Evolutionary conservation across 2,113 vertebrate species (phyloP).

Genomic region (Paraplagusia blochii): DNA sequence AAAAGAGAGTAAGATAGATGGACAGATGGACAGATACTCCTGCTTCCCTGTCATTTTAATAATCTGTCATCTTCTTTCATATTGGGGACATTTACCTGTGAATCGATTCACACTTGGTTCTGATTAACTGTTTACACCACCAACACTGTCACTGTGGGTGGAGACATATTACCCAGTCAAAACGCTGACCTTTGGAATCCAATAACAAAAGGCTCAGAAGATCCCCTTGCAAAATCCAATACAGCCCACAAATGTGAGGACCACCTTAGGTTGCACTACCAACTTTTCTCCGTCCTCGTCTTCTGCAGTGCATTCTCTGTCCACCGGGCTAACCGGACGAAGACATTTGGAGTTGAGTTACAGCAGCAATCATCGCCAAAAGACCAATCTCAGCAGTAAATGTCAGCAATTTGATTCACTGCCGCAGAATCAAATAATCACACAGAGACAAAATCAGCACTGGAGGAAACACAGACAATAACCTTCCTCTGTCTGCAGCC

Average conservation of each 20-base stretch:
- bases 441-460: constrained; percentile 8
- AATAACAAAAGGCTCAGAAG: too few relatives aligned
- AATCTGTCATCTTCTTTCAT: too few relatives aligned
- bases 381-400: constrained; percentile 9
- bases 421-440: constrained; percentile 23
- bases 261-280: too few relatives aligned
- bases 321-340: not conserved
- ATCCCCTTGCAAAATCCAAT: too few relatives aligned
- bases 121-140: too few relatives aligned
- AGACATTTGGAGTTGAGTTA: constrained; percentile 1
- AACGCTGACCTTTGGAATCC: too few relatives aligned
- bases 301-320: not conserved
- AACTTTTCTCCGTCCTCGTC: not conserved
- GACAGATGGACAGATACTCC: not conserved
- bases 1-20: not conserved
- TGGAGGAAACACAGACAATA: constrained; percentile 16
- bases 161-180: too few relatives aligned
- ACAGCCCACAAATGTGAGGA: too few relatives aligned
- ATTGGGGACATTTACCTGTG: too few relatives aligned
- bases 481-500: constrained; percentile 30
- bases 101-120: too few relatives aligned
- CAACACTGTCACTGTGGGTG: too few relatives aligned
- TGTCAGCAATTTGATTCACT: constrained; percentile 17
- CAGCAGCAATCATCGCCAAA: constrained; percentile 1
- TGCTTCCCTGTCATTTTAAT: too few relatives aligned